Evolutionary conservation across 2,888 invertebrate genomes (phyloP).

Genomic region (Caenorhabditis auriculariae): DNA sequence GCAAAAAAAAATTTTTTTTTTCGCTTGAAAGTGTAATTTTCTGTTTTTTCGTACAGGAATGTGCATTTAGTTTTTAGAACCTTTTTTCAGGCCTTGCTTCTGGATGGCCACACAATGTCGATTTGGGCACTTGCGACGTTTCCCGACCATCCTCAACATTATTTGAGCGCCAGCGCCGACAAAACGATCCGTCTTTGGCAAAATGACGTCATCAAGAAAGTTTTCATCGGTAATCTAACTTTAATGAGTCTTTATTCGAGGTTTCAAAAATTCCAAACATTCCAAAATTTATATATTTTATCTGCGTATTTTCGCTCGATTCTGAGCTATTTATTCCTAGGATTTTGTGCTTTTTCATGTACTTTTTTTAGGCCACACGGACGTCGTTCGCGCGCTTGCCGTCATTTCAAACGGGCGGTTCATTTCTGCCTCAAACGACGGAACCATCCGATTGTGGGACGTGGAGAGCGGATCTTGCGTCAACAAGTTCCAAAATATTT

Average conservation of each 20-base stretch:
- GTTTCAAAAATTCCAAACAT: not conserved
- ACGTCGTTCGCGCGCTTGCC: constrained; percentile 83
- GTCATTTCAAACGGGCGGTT: constrained; percentile 76
- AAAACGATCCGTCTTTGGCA: constrained; percentile 84
- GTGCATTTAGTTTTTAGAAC: not conserved
- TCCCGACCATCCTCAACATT: constrained; percentile 30
- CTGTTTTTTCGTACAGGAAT: not conserved
- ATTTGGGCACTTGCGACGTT: constrained; percentile 76
- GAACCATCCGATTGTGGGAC: constrained; percentile 80
- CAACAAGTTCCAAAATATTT: constrained; percentile 62
- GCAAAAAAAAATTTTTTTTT: too few species aligned
- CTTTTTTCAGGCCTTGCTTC: constrained; percentile 65
- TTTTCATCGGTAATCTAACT: constrained; percentile 67
- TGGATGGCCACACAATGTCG: constrained; percentile 73
- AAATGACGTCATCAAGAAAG: constrained; percentile 73
- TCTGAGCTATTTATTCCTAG: not conserved
- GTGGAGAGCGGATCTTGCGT: constrained; percentile 77
- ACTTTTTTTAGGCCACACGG: constrained; percentile 76
- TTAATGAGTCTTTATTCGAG: not conserved
- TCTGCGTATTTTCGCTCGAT: not conserved
- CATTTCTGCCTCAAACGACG: constrained; percentile 89
- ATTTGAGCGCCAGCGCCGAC: constrained; percentile 89
- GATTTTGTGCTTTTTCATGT: not conserved
- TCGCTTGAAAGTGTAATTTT: too few species aligned
- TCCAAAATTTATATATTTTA: not conserved